Evolutionary conservation across 2,113 vertebrate species (phyloP).

Genomic region (Labrus mixtus): DNA sequence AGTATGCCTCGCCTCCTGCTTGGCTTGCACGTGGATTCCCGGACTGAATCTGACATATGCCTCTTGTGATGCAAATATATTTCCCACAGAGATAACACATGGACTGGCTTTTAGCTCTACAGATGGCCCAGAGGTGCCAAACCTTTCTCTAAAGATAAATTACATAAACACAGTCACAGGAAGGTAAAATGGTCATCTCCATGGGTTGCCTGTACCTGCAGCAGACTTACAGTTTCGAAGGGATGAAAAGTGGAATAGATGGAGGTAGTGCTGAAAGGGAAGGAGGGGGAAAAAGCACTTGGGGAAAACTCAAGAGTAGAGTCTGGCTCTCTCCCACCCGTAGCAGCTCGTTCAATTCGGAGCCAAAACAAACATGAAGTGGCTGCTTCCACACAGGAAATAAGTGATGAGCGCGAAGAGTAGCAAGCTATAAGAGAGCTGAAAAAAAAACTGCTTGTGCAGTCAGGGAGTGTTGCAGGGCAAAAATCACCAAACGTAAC

Average conservation of each 20-base stretch:
- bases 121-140: conserved; percentile 17
- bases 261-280: conserved; percentile 4
- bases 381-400: conserved; percentile 71
- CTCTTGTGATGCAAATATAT: conserved; percentile 1
- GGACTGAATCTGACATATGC: conserved; percentile 29
- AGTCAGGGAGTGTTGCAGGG: conserved; percentile 31
- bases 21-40: conserved; percentile 5
- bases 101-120: background rate
- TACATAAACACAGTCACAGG: conserved; percentile 32
- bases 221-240: conserved; percentile 17
- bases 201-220: conserved; percentile 19
- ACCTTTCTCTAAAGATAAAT: conserved; percentile 27
- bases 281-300: conserved; percentile 18
- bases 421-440: conserved; percentile 42
- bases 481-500: conserved; percentile 39
- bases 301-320: conserved; percentile 3
- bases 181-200: conserved; percentile 9
- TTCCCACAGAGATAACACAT: conserved; percentile 4
- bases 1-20: background rate
- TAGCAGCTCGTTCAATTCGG: conserved; percentile 26
- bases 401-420: conserved; percentile 66
- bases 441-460: conserved; percentile 36
- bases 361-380: conserved; percentile 68
- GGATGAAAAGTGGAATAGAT: background rate
- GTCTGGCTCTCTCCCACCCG: conserved; percentile 37